phyloP scores from a whole-genome alignment of 2,888 invertebrate genomes.

The Epistrophe grossulariae region DNA sequence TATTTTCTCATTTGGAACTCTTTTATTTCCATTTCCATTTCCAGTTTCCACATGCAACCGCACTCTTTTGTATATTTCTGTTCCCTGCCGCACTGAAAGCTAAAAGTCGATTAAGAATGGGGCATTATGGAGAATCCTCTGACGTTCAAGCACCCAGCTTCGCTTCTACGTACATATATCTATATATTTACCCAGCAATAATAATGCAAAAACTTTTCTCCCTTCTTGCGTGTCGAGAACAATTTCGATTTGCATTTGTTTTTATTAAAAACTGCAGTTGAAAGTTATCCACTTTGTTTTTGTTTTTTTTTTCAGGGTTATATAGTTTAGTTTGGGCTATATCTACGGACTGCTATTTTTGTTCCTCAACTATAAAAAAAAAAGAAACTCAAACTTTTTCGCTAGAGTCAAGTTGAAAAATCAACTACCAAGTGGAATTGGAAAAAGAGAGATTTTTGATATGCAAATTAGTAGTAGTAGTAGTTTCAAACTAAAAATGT shows the following conservation, averaged over 20 bases:
- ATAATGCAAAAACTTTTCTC: constrained; percentile 60
- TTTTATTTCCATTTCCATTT: constrained; percentile 30
- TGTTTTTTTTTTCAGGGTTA: background rate
- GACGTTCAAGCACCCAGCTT: background rate
- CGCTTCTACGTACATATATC: background rate
- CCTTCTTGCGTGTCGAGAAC: constrained; percentile 38
- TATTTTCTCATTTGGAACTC: constrained; percentile 14
- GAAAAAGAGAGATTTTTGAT: constrained; percentile 42
- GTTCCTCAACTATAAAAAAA: background rate
- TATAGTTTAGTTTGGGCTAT: constrained; percentile 42
- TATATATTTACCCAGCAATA: background rate
- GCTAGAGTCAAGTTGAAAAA: constrained; percentile 30
- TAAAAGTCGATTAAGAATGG: constrained; percentile 33
- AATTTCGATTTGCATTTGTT: constrained; percentile 72
- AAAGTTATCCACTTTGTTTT: constrained; percentile 67
- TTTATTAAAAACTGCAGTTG: constrained; percentile 66
- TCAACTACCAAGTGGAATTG: constrained; percentile 31
- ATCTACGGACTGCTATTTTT: constrained; percentile 61
- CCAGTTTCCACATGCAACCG: constrained; percentile 24
- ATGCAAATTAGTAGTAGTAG: constrained; percentile 41
- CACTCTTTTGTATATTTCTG: constrained; percentile 24
- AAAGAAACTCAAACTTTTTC: constrained; percentile 16
- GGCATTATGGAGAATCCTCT: background rate
- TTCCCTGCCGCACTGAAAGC: constrained; percentile 20
- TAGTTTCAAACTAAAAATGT: too few species aligned